Evolutionary conservation across 2,113 vertebrate genomes (phyloP), one percentile per base, ranked within the genome.

Genomic region (Sturnus vulgaris): DNA sequence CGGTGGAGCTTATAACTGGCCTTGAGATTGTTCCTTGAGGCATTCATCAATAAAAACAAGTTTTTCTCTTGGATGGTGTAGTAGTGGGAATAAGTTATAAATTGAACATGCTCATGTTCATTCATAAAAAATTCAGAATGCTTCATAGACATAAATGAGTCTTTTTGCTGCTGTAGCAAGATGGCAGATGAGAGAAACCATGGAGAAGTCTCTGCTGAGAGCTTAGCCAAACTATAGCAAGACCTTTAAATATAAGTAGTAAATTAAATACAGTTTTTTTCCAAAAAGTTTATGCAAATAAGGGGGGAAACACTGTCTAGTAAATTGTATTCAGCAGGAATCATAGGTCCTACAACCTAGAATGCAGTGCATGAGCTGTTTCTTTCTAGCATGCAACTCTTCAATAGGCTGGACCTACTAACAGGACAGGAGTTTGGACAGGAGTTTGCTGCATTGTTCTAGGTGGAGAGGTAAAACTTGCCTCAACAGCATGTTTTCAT

Each of bases 51-150:
- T 90, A 88, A 95, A 94, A 76, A 0, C 23, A 72, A 60, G 16
- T 71, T 83, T 81, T 93, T 70, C 64, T 90, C 60, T 84, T 57
- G 35, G 23, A 24, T 80, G 42, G 49, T 24, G 20, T 80, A 56
- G 47, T 77, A 55, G 21, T 68, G 39, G 49, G 78, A 93, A 59
- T 76, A 83, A 73, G 47, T 79, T 15, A 44, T 78, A 63, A 70
- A 49, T 20, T 69, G 15, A 73, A 56, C 30, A 24, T 77, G 35
- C 49, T 76, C 15, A 1, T 78, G 76, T 88, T 76, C 79, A 63
- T 88, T 93, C 65, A 87, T 93, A 44, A 88, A 93, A 87, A 90
- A 79, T 39, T 91, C 21, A 42, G 50, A 93, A 46, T 63, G 25
- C 35, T 92, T 65, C 53, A 8, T 14, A 81, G 56, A 46, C 1